Base-by-base conservation (phyloP, 2,113 vertebrate species). In the Parotia lawesii region DNA sequence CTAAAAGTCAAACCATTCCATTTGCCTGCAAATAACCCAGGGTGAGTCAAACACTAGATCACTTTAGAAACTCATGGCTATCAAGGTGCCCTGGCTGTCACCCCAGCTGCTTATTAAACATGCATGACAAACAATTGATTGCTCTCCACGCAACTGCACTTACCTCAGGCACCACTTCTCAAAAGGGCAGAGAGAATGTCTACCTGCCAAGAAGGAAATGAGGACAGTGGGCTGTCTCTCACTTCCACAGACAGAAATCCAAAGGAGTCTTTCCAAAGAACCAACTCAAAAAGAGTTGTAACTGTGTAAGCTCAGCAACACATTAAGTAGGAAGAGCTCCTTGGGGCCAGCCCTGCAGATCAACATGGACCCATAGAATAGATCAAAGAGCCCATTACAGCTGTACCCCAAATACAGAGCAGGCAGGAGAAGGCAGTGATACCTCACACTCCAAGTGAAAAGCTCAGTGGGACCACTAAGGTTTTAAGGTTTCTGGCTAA, bases 31-130 rank as follows among this genome's bases (percentile, higher is more conserved):
- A 66, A 11, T 35, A 60, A 60, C 11, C 22, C 24, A 14, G 31
- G 4, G 0, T 9, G 45, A 85, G 38, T 62, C 44, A 28, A 8
- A 83, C 0, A 0, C 69, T 48, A 6, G 54, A 72, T 75, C 22
- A 24, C 64, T 85, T 38, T 2, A 29, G 61, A 66, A 72, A 54
- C 50, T 77, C 31, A 13, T 42, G 71, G 80, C 72, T 15, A 65
- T n/a, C 37, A 45, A 58, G 42, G 40, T 12, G 23, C 50, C 50
- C 76, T 42, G 51, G 73, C 76, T 75, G 45, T 54, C 82, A 80
- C 76, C 62, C 28, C 45, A 35, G 17, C 40, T 87, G 44, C 88
- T 93, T 47, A 72, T 78, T 74, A 65, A 94, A 79, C 35, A n/a
- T 60, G 89, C 64, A 61, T 12, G 8, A 45, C 44, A 60, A 45